Evolutionary conservation across 2,797 vertebrate genomes (phyloP).

Genomic region (Lacerta agilis): DNA sequence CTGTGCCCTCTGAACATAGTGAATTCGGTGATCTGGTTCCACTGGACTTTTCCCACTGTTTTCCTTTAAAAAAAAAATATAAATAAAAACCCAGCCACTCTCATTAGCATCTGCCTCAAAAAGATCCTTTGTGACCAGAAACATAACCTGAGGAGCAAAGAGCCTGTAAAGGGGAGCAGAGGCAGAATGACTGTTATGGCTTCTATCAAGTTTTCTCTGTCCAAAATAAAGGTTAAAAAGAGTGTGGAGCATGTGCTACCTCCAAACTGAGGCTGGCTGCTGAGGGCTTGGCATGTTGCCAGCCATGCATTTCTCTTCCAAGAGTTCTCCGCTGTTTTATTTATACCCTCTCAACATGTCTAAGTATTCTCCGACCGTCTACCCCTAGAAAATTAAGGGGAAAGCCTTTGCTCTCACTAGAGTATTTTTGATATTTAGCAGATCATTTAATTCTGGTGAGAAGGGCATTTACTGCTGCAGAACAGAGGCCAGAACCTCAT

Average conservation of each 20-base stretch:
- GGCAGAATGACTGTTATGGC: constrained; percentile 46
- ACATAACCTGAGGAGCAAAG: not conserved
- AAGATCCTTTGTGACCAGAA: not conserved
- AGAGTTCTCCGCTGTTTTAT: not conserved
- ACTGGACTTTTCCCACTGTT: not conserved
- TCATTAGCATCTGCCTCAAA: not conserved
- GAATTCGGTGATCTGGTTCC: not conserved
- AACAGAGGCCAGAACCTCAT: constrained; percentile 52
- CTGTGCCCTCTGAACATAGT: not conserved
- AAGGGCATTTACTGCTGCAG: constrained; percentile 49
- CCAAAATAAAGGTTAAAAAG: constrained; percentile 34
- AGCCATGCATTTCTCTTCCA: constrained; percentile 29
- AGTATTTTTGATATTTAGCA: constrained; percentile 69
- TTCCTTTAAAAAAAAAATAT: not conserved
- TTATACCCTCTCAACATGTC: constrained; percentile 45
- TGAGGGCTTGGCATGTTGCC: constrained; percentile 34
- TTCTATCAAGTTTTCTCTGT: constrained; percentile 37
- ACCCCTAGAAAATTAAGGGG: constrained; percentile 59
- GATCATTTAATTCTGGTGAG: constrained; percentile 67
- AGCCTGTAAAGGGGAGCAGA: not conserved
- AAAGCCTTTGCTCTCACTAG: constrained; percentile 53
- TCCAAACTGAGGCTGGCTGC: constrained; percentile 53
- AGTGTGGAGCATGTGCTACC: constrained; percentile 16
- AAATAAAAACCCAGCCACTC: not conserved
- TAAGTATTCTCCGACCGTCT: constrained; percentile 40